Conservation (phyloP, 2,888 invertebrate species). For the Eudasyphora cyanicolor region DNA sequence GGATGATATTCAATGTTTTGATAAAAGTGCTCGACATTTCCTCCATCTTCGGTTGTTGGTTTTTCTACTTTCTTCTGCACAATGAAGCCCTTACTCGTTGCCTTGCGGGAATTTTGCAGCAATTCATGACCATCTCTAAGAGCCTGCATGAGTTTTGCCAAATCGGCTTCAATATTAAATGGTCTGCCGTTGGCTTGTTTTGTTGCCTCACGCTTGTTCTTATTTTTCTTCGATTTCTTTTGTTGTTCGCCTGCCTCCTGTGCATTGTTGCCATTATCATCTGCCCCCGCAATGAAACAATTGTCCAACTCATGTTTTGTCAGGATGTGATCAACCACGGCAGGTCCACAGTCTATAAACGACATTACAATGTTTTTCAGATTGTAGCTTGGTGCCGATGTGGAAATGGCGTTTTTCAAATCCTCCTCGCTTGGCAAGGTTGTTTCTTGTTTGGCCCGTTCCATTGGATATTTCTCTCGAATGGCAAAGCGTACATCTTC, state of each 20-base stretch:
- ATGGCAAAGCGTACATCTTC: conserved; percentile 95
- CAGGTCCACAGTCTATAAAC: conserved; percentile 92
- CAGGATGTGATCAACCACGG: conserved; percentile 95
- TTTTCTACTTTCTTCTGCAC: conserved; percentile 91
- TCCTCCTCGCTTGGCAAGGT: conserved; percentile 80
- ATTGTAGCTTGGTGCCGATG: conserved; percentile 87
- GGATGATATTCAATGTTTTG: conserved; percentile 98
- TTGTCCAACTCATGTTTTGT: conserved; percentile 85
- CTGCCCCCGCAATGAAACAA: conserved; percentile 79
- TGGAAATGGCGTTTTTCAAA: conserved; percentile 83
- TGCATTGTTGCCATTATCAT: neutral
- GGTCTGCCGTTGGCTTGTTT: conserved; percentile 64
- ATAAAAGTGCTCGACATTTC: conserved; percentile 82
- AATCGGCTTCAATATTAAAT: conserved; percentile 84
- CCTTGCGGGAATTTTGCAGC: conserved; percentile 65
- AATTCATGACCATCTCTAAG: conserved; percentile 70
- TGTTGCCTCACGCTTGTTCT: conserved; percentile 66
- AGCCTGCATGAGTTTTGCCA: conserved; percentile 84
- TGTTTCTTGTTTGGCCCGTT: conserved; percentile 85
- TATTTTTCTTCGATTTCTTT: conserved; percentile 69
- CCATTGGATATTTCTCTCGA: conserved; percentile 93
- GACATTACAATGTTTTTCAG: conserved; percentile 91
- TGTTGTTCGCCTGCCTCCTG: conserved; percentile 48
- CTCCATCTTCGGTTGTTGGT: conserved; percentile 79
- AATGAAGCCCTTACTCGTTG: conserved; percentile 83